These are phyloP conservation scores for Xyliphius kryptos DNA, from an alignment of 2,113 vertebrate genomes.

Conservation along the genomic window DNA sequence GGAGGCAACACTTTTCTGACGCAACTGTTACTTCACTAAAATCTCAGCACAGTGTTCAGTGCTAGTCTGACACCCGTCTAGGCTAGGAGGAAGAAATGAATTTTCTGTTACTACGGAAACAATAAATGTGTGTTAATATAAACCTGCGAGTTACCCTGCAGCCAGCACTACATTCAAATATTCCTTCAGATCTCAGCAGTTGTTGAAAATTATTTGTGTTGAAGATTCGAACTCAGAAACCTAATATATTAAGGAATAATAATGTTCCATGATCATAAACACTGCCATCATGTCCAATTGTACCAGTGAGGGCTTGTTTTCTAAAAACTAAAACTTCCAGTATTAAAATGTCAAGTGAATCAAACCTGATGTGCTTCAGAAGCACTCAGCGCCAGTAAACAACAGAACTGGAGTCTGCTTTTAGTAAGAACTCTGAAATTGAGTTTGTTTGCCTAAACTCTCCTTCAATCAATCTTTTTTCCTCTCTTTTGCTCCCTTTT, in stretches of 20 bases:
- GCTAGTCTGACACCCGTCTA: too few relatives aligned
- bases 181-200: too few relatives aligned
- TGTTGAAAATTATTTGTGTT: too few relatives aligned
- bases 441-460: conserved; percentile 33
- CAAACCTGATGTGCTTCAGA: background rate
- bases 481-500: background rate
- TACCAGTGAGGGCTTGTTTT: background rate
- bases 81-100: background rate
- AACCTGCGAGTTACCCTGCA: background rate
- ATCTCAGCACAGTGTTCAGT: too few relatives aligned
- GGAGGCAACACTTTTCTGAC: too few relatives aligned
- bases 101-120: conserved; percentile 19
- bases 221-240: background rate
- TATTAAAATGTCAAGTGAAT: conserved; percentile 14
- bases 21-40: too few relatives aligned
- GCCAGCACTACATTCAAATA: too few relatives aligned
- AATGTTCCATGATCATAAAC: background rate
- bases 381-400: background rate
- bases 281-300: background rate
- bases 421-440: conserved; percentile 23
- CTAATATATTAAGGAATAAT: background rate
- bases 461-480: conserved; percentile 5
- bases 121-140: background rate
- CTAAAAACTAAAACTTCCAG: background rate
- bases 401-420: background rate